Conservation (phyloP, 2,113 vertebrate species). For the Aythya baeri region DNA sequence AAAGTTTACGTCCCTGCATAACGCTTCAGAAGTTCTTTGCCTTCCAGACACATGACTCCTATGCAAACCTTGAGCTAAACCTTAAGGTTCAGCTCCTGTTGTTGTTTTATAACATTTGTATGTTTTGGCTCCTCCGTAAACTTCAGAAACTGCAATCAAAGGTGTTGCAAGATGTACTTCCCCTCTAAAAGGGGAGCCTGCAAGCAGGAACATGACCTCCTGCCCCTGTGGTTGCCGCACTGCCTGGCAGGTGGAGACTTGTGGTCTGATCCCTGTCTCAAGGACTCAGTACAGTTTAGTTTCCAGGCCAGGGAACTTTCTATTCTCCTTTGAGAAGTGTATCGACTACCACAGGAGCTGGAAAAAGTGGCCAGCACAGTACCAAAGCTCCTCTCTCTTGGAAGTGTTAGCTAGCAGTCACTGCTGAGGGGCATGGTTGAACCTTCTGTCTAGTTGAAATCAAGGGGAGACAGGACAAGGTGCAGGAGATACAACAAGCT, state of each 20-base stretch:
- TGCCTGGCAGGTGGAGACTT: conserved; percentile 26
- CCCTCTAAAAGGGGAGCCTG: not conserved
- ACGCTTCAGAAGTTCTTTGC: not conserved
- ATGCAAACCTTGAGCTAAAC: not conserved
- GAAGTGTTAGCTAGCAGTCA: rapidly evolving
- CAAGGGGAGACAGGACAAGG: not conserved
- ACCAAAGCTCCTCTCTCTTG: not conserved
- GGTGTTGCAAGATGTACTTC: conserved; percentile 13
- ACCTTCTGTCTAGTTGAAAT: not conserved
- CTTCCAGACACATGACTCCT: rapidly evolving
- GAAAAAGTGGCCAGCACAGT: not conserved
- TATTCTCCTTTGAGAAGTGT: not conserved
- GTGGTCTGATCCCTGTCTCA: not conserved
- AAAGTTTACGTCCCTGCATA: not conserved
- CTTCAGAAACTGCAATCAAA: not conserved
- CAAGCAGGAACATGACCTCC: not conserved
- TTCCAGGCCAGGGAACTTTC: not conserved
- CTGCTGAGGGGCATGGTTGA: not conserved
- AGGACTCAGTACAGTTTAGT: rapidly evolving
- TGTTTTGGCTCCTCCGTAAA: not conserved
- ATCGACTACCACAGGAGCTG: not conserved
- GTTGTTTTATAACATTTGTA: not conserved
- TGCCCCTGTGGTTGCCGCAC: rapidly evolving
- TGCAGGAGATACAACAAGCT: not conserved
- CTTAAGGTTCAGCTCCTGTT: not conserved